Evolutionary conservation across 2,888 invertebrate genomes (phyloP).

Genomic region (Nomada goodeniana): DNA sequence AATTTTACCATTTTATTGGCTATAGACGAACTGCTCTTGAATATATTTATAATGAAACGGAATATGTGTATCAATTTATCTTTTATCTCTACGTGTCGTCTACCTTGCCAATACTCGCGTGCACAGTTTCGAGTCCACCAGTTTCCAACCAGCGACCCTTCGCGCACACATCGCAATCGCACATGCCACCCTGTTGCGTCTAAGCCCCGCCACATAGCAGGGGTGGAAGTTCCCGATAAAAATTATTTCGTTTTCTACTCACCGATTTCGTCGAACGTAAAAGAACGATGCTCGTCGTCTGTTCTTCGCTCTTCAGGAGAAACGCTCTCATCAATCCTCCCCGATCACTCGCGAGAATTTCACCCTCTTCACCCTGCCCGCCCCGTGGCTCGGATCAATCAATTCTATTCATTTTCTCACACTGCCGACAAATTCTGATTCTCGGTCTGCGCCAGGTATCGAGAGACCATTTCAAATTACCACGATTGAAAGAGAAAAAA

Average conservation of each 20-base stretch:
- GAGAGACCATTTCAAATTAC: constrained; percentile 20
- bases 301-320: constrained; percentile 9
- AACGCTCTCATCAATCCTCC: constrained; percentile 45
- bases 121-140: constrained; percentile 31
- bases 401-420: constrained; percentile 25
- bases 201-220: constrained; percentile 6
- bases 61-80: neutral
- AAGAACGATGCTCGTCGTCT: constrained; percentile 18
- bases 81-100: neutral
- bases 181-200: constrained; percentile 60
- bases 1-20: too few species aligned
- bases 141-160: constrained; percentile 1
- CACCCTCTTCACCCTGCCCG: neutral
- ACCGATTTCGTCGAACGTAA: constrained; percentile 37
- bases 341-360: constrained; percentile 53
- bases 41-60: constrained; percentile 11
- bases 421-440: constrained; percentile 19
- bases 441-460: constrained; percentile 30
- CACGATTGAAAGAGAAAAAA: neutral
- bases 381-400: constrained; percentile 7
- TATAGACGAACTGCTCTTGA: too few species aligned
- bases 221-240: constrained; percentile 20
- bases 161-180: constrained; percentile 8
- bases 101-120: neutral
- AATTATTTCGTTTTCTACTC: constrained; percentile 49